Percentiles rank a stretch among this genome's conserved stretches.
These are phyloP conservation scores for Hyposoter dolosus DNA, from an alignment of 2,888 invertebrate genomes.

Conservation along the genomic window DNA sequence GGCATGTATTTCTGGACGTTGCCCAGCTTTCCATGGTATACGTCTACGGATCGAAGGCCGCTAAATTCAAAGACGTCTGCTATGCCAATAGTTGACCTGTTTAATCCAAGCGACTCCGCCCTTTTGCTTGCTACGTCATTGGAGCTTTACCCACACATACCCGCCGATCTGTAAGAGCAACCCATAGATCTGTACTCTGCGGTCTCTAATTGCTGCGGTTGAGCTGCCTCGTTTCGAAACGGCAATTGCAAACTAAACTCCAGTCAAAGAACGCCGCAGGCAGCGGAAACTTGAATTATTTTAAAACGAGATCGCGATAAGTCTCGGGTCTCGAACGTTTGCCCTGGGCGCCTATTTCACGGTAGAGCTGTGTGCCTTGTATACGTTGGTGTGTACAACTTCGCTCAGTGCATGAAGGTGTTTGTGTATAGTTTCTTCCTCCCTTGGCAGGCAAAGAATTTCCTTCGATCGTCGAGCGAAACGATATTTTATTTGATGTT, in stretches of 20 bases:
- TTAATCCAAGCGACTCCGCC: constrained; percentile 1
- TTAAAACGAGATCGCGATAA: constrained; percentile 78
- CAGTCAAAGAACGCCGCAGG: constrained; percentile 64
- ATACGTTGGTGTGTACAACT: background rate
- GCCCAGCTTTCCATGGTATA: background rate
- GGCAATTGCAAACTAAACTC: constrained; percentile 74
- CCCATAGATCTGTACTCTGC: constrained; percentile 47
- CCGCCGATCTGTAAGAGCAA: constrained; percentile 15
- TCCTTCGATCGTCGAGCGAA: background rate
- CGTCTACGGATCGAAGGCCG: background rate
- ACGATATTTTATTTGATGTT: constrained; percentile 3
- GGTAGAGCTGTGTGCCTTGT: constrained; percentile 7
- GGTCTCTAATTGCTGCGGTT: constrained; percentile 75
- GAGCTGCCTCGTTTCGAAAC: constrained; percentile 61
- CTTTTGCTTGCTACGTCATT: background rate
- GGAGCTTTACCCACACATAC: background rate
- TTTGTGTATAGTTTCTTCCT: background rate
- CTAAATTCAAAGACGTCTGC: constrained; percentile 5
- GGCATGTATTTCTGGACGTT: constrained; percentile 4
- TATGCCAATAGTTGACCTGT: background rate
- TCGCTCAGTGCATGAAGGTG: background rate
- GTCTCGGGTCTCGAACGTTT: constrained; percentile 58
- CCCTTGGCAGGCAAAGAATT: background rate
- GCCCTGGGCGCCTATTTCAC: constrained; percentile 57
- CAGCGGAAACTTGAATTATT: constrained; percentile 76